phyloP scores from a whole-genome alignment of 2,113 vertebrate species.

The Seriola dumerili region DNA sequence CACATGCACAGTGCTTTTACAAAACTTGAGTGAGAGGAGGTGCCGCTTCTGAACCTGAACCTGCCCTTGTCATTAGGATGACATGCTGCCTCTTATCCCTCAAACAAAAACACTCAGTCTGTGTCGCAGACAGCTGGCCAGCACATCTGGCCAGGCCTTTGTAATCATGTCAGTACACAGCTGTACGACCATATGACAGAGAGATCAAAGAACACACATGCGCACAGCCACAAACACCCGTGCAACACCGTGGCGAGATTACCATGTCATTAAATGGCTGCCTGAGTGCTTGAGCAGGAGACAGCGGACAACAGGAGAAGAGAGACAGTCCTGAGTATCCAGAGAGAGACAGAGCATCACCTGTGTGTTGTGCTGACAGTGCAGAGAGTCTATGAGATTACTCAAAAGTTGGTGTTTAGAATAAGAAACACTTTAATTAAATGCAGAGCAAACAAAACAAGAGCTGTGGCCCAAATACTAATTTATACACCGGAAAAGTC shows the following conservation, averaged over 20 bases:
- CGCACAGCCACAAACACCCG: slow-evolving; percentile 39
- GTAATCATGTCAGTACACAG: slow-evolving; percentile 74
- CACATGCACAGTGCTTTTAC: background rate
- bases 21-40: background rate
- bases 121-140: slow-evolving; percentile 67
- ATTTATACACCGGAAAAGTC: no score
- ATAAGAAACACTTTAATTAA: background rate
- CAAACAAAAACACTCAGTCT: slow-evolving; percentile 19
- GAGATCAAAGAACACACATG: slow-evolving; percentile 64
- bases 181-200: slow-evolving; percentile 70
- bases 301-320: slow-evolving; percentile 2
- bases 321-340: background rate
- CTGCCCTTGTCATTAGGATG: slow-evolving; percentile 29
- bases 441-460: background rate
- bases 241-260: slow-evolving; percentile 47
- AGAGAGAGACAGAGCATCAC: background rate
- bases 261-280: slow-evolving; percentile 56
- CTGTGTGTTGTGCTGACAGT: slow-evolving; percentile 28
- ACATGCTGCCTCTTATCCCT: slow-evolving; percentile 26
- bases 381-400: background rate
- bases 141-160: slow-evolving; percentile 77
- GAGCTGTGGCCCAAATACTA: background rate
- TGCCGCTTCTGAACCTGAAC: slow-evolving; percentile 38
- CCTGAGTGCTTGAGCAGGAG: slow-evolving; percentile 8
- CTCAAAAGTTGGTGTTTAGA: background rate